Base-by-base conservation (phyloP, 2,888 invertebrate genomes). In the Pseudococcus longispinus region DNA sequence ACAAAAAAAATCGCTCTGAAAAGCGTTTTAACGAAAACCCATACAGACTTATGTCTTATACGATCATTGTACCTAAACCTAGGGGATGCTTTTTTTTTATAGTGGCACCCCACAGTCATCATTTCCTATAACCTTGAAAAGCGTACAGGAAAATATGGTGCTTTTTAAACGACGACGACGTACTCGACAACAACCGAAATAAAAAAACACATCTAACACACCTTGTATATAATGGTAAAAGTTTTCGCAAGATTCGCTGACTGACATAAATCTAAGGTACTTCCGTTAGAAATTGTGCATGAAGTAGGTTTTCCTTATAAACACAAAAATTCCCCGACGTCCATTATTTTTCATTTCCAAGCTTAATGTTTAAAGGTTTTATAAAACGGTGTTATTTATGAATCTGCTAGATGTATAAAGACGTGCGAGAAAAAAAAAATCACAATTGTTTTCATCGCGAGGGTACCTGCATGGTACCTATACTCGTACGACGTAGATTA, bases 331-430 rank as follows among this genome's bases (percentile, higher is more conserved):
- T 51, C 51, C 51, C 51, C 65, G 20, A 26, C 65, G 20, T 65
- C 26, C 65, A 65, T 65, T 65, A 65, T 65, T 65, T 65, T 65
- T 65, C 65, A 65, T 65, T 65, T 65, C 15, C 9, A 26, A 65
- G 65, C 65, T 65, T 65, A 23, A 26, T 65, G 26, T 65, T 65
- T 26, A 65, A 65, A 26, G 26, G 26, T 65, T 26, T 65, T 26
- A 65, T 37, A 60, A 65, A 65, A 65, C 11, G 26, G 51, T n/a
- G 51, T 65, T 26, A 65, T 65, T 65, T 65, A 65, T 65, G 65
- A 65, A 65, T 65, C 18, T 23, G 65, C 11, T 23, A 65, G 65
- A 65, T 26, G 26, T 37, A 37, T 11, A 51, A n/a, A 51, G 3
- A 46, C 3, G 13, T 3, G 44, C 44, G 37, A 32, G 32, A 46